phyloP scores from a whole-genome alignment of 53 echinoderm and acorn worm genomes.

The Stichopus horrens region DNA sequence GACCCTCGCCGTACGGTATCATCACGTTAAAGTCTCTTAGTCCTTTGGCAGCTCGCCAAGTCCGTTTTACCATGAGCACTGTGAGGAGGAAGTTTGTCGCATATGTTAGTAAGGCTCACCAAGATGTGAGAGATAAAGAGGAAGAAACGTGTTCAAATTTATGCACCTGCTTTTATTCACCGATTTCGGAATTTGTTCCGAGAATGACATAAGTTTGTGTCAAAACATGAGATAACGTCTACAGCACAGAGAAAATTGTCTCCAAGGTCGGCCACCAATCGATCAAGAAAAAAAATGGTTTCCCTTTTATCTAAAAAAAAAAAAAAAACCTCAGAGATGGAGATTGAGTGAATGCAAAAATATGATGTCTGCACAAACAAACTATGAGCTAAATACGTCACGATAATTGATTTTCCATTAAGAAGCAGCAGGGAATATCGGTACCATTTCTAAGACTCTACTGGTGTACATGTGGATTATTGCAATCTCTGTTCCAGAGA shows the following conservation, averaged over 20 bases:
- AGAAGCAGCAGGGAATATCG: neutral
- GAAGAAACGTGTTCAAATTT: neutral
- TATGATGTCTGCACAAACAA: constrained; percentile 32
- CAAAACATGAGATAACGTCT: constrained; percentile 1
- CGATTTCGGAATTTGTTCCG: neutral
- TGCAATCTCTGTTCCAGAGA: neutral
- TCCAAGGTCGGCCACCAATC: constrained; percentile 30
- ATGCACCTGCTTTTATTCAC: constrained; percentile 17
- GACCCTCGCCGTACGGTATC: neutral
- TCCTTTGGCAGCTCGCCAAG: neutral
- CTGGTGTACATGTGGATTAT: neutral
- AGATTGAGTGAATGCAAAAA: constrained; percentile 28
- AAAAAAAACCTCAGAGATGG: constrained; percentile 6
- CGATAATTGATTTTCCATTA: constrained; percentile 38
- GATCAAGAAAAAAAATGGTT: neutral
- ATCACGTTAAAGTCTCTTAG: neutral
- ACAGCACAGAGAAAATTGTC: constrained; percentile 5
- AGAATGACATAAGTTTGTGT: neutral
- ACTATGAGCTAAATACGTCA: constrained; percentile 35
- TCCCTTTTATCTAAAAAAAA: neutral
- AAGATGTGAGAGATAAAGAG: neutral
- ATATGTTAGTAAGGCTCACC: neutral
- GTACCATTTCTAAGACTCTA: neutral
- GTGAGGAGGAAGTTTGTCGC: neutral
- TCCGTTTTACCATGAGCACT: neutral